Evolutionary conservation across 2,113 vertebrate genomes (phyloP).

Genomic region (Alaudala cheleensis): DNA sequence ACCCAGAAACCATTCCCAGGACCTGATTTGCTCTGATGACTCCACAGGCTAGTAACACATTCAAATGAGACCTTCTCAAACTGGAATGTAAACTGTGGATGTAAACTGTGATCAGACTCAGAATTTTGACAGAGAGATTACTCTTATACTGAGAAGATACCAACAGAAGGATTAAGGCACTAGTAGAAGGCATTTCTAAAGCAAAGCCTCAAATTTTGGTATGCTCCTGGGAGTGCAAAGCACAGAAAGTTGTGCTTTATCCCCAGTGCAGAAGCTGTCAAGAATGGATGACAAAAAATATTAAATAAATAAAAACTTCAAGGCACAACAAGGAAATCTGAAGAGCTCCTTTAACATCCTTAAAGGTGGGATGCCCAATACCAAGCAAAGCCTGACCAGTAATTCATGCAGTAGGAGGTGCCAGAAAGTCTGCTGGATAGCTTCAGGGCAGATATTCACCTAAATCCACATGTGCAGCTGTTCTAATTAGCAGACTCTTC

Average conservation of each 20-base stretch:
- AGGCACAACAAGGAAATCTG: not conserved
- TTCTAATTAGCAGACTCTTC: not conserved
- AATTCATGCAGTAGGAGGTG: not conserved
- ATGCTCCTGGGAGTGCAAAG: not conserved
- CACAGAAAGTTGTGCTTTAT: not conserved
- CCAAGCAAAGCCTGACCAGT: not conserved
- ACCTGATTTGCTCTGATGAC: not conserved
- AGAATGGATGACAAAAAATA: not conserved
- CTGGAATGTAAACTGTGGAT: not conserved
- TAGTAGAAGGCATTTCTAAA: not conserved
- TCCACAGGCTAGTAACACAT: not conserved
- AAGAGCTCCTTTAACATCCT: not conserved
- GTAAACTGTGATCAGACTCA: not conserved
- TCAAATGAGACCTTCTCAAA: not conserved
- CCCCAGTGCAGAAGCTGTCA: not conserved
- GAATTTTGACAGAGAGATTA: not conserved
- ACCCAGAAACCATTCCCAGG: not conserved
- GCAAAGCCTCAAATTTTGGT: not conserved
- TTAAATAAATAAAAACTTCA: not conserved
- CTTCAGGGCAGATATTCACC: not conserved
- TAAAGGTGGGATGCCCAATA: not conserved
- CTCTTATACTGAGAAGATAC: not conserved
- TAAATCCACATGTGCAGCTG: not conserved
- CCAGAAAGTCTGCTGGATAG: not conserved
- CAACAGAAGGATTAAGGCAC: not conserved